phyloP scores from a whole-genome alignment of 2,113 vertebrate species.

The Pica pica region DNA sequence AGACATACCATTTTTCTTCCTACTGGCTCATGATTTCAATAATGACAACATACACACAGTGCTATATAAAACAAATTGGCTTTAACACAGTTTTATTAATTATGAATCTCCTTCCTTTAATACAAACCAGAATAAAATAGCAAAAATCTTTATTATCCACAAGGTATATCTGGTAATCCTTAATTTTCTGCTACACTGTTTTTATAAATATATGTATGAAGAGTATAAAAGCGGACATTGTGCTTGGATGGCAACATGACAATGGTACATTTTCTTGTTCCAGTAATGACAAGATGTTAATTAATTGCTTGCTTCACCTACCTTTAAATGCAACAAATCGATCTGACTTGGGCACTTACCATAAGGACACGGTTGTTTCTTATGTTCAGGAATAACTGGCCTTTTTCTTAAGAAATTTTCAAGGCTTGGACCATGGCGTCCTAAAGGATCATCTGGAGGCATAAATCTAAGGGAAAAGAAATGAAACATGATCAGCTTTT shows the following conservation, averaged over 20 bases:
- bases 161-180: not conserved
- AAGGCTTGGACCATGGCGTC: slow-evolving; percentile 94
- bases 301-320: not conserved
- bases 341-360: slow-evolving; percentile 76
- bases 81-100: not conserved
- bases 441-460: slow-evolving; percentile 97
- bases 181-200: not conserved
- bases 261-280: not conserved
- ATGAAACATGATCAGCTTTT: not conserved
- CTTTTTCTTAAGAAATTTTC: slow-evolving; percentile 97
- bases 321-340: not conserved
- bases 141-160: not conserved
- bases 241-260: not conserved
- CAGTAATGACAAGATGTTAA: not conserved
- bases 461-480: slow-evolving; percentile 82
- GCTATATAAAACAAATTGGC: not conserved
- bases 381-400: slow-evolving; percentile 95
- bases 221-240: not conserved
- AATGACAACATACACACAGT: not conserved
- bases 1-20: not conserved
- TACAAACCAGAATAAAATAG: not conserved
- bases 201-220: not conserved
- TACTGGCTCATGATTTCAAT: not conserved
- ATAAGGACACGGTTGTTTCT: slow-evolving; percentile 98
- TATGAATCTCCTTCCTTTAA: not conserved